Percentiles rank a stretch among this genome's conserved stretches.
These are phyloP conservation scores for Plecturocebus donacophilus DNA, from an alignment of 2,113 vertebrate species.

Conservation along the genomic window DNA sequence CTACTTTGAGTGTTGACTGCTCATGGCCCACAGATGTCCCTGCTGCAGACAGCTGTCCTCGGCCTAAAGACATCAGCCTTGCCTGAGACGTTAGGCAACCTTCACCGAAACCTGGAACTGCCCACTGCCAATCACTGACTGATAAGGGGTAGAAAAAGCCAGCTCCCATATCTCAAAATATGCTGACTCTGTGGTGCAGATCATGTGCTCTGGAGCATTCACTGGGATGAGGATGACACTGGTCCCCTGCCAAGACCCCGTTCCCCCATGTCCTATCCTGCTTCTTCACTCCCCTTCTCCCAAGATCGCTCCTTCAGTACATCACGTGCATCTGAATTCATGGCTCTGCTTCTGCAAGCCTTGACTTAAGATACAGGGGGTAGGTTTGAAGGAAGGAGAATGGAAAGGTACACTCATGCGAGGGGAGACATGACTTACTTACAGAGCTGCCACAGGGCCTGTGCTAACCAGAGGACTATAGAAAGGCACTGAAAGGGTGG, in stretches of 20 bases:
- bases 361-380: background rate
- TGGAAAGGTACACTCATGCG: accelerated
- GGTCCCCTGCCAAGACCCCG: background rate
- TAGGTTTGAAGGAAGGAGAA: background rate
- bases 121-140: background rate
- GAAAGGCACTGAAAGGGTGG: no score
- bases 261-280: background rate
- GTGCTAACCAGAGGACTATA: no score
- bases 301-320: background rate
- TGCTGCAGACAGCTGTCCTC: background rate
- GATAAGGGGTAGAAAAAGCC: background rate
- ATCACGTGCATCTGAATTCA: background rate
- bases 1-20: background rate
- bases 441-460: background rate
- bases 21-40: background rate
- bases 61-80: background rate
- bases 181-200: background rate
- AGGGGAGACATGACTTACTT: background rate
- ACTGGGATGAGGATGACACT: background rate
- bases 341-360: background rate
- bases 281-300: background rate
- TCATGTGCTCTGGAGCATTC: background rate
- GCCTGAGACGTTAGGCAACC: background rate
- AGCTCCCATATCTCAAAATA: background rate
- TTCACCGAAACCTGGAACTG: accelerated